These are phyloP conservation scores for Sminthopsis crassicaudata DNA, from an alignment of 2,113 vertebrate genomes.

Conservation along the genomic window DNA sequence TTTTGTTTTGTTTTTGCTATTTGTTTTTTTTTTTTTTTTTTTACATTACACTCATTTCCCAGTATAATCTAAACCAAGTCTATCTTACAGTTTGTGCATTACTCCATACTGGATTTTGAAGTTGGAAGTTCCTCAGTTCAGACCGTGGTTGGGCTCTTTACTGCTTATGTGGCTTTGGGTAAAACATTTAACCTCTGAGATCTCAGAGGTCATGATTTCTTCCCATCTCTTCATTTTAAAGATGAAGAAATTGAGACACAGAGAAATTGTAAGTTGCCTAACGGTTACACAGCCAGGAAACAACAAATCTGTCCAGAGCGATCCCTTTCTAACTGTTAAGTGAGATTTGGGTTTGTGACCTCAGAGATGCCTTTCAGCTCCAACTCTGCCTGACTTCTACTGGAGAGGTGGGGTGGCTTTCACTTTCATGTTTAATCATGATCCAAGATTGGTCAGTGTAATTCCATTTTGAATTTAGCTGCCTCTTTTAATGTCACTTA, in stretches of 20 bases:
- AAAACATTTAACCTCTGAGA: not conserved
- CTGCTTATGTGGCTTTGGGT: not conserved
- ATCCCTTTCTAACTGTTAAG: not conserved
- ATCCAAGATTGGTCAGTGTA: not conserved
- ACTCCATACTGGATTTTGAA: not conserved
- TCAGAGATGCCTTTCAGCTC: not conserved
- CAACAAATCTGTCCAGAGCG: not conserved
- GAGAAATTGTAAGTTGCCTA: not conserved
- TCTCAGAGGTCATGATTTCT: not conserved
- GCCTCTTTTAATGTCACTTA: not conserved
- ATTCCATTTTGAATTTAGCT: not conserved
- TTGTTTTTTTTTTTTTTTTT: not conserved
- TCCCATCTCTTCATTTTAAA: not conserved
- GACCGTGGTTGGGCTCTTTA: not conserved
- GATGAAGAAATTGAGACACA: not conserved
- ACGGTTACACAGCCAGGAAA: not conserved
- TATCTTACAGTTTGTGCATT: not conserved
- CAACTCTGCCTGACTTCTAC: not conserved
- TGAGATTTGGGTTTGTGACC: not conserved
- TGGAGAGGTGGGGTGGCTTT: not conserved
- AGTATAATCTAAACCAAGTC: not conserved
- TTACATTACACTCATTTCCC: not conserved
- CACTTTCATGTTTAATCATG: not conserved
- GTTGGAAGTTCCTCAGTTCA: not conserved
- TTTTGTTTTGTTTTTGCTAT: not conserved